Percentiles rank a stretch among this genome's conserved stretches.
Evolutionary conservation across 1,140 invertebrate genomes (phyloP).

Genomic region (Dreissena rostriformis): DNA sequence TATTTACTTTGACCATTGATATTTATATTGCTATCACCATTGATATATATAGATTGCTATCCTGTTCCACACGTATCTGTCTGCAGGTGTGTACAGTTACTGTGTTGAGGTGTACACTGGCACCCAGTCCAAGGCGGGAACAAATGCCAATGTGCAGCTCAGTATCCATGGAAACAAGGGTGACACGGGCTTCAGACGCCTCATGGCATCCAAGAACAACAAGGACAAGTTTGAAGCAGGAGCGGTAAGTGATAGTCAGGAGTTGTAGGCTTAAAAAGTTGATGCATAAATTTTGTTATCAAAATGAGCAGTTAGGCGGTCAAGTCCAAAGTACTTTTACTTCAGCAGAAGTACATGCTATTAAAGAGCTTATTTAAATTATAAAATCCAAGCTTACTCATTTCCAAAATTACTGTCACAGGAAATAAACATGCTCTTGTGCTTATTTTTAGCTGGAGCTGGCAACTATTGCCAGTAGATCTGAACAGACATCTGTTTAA

Average conservation of each 20-base stretch:
- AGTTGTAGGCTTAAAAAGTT: neutral
- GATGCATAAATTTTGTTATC: neutral
- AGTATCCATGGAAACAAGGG: conserved; percentile 67
- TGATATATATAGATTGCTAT: neutral
- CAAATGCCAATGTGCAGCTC: conserved; percentile 70
- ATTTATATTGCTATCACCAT: neutral
- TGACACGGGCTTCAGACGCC: conserved; percentile 65
- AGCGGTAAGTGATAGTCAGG: conserved; percentile 53
- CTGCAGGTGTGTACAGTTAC: conserved; percentile 40
- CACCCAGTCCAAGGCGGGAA: conserved; percentile 57
- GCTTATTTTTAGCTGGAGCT: too few species aligned
- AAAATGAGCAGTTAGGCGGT: neutral
- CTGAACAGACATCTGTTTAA: too few species aligned
- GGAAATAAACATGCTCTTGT: too few species aligned
- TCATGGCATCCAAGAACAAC: conserved; percentile 59
- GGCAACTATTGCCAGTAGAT: too few species aligned
- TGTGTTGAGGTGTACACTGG: conserved; percentile 69
- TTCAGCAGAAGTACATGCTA: too few species aligned
- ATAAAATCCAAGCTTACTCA: too few species aligned
- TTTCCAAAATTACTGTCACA: too few species aligned
- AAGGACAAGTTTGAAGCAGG: conserved; percentile 58
- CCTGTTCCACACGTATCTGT: neutral
- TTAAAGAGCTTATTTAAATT: too few species aligned
- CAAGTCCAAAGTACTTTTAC: too few species aligned
- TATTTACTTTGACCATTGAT: too few species aligned